Base-by-base conservation (phyloP, 2,797 vertebrate genomes). In the Anniella stebbinsi region DNA sequence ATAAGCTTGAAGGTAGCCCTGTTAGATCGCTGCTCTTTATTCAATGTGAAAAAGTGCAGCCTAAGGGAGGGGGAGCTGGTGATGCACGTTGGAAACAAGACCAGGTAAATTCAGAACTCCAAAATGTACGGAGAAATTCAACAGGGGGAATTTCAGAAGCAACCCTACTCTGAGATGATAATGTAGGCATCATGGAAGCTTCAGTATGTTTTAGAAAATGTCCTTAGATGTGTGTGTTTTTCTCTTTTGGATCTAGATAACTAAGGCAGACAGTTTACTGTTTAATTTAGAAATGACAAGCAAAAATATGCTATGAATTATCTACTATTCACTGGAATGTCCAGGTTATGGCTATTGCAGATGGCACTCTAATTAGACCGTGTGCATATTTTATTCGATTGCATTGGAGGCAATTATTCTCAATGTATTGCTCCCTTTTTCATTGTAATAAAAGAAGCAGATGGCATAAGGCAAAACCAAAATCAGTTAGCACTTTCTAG, bases 371-470 rank as follows among this genome's bases (percentile, higher is more conserved):
- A 82, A 87, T 92, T 92, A 89, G 80, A 87, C 73, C 38, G 48
- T 63, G 33, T 41, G 80, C 72, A 70, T 89, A 77, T 92, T 87
- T 82, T 92, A 92, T 89, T 87, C 72, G 84, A 87, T 84, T 83
- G 84, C 87, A 76, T 45, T 66, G 69, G 63, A 83, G 30, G 87
- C 77, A 77, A 87, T 87, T 89, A 77, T 89, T 87, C 41, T 89
- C 84, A 87, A 87, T 78, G 45, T 60, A 87, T 33, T 77, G 57
- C 38, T 83, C 38, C 78, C 72, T 89, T 86, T n/a, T 72, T 85
- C 73, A 81, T 86, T 89, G 77, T 38, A 91, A 76, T 86, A 83
- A 91, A 91, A 82, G 83, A 91, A 86, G 87, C 69, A 86, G 83
- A 76, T 91, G 82, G 67, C 57, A 86, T n/a, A 81, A 86, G 76